These are phyloP conservation scores for Heloderma charlesbogerti DNA, from an alignment of 2,113 vertebrate genomes.

Conservation along the genomic window DNA sequence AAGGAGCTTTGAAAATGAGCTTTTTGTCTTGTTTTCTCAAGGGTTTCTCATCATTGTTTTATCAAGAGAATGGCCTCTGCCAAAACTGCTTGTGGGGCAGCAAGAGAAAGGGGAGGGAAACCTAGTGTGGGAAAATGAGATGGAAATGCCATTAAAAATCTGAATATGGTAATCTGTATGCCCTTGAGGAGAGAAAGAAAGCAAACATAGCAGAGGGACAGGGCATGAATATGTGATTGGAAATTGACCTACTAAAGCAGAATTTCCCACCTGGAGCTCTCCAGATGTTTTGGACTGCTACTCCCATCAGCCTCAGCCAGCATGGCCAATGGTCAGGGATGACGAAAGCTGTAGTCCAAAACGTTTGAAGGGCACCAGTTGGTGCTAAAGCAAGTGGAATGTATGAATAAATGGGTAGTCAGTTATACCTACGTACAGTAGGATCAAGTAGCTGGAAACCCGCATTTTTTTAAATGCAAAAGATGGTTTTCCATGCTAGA, in stretches of 20 bases:
- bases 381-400: neutral
- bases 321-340: too few species aligned
- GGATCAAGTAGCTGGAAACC: neutral
- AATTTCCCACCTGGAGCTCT: too few species aligned
- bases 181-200: accelerated
- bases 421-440: neutral
- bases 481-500: neutral
- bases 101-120: neutral
- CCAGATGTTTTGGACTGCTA: too few species aligned
- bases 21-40: conserved; percentile 30
- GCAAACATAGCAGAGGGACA: neutral
- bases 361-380: too few species aligned
- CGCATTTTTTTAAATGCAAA: neutral
- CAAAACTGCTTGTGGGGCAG: neutral
- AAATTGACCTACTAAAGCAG: neutral
- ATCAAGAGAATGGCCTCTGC: neutral
- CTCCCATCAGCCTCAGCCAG: too few species aligned
- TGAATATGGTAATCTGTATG: neutral
- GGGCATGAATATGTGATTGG: neutral
- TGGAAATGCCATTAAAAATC: neutral
- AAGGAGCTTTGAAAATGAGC: conserved; percentile 43
- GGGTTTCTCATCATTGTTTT: accelerated
- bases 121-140: neutral
- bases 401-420: accelerated
- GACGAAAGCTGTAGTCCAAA: too few species aligned